Evolutionary conservation across 2,113 vertebrate genomes (phyloP), one percentile per base, ranked within the genome.

Genomic region (Pelobates fuscus): DNA sequence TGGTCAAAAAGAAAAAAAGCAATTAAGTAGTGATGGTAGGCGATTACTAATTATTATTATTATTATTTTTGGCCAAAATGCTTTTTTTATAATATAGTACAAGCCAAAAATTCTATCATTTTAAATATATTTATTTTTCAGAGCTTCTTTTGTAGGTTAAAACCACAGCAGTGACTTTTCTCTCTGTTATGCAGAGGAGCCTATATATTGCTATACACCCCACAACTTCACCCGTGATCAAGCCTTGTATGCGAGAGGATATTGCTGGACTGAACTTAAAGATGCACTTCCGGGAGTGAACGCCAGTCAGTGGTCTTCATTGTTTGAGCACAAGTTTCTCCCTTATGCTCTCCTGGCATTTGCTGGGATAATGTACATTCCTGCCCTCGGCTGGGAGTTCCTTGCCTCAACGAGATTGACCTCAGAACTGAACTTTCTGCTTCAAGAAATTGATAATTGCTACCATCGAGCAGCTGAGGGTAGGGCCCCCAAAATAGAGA

Each of bases 141-240:
- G 88, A 88, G 80, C 77, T 87, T 81, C 85, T 87, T 88, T 87
- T 87, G 75, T 88, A 89, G 84, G 83, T 86, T 87, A 88, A 86
- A 86, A 86, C 84, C 82, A 85, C 87, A 89, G 85, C 86, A 85
- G 70, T 88, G 83, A 88, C 85, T 88, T 88, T 90, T 90, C 86
- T 92, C 82, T 89, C 82, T 90, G 87, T 88, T 90, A 91, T 89
- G 80, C 90, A 99, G 97, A 99, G 93, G 97, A 99, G 75, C 96
- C 96, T 82, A 99, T 99, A 86, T 99, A 99, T 91, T 99, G 97
- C 91, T 99, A 99, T 75, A 99, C 97, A 80, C 96, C 97, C 18
- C 95, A 97, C 93, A 99, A 99, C 94, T 99, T 99, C 92, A 99
- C 97, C 81, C 93, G 97, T 77, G 97, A 99, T 89, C 97, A 99